Base-by-base conservation (phyloP, 2,113 vertebrate species). In the Tiliqua scincoides region DNA sequence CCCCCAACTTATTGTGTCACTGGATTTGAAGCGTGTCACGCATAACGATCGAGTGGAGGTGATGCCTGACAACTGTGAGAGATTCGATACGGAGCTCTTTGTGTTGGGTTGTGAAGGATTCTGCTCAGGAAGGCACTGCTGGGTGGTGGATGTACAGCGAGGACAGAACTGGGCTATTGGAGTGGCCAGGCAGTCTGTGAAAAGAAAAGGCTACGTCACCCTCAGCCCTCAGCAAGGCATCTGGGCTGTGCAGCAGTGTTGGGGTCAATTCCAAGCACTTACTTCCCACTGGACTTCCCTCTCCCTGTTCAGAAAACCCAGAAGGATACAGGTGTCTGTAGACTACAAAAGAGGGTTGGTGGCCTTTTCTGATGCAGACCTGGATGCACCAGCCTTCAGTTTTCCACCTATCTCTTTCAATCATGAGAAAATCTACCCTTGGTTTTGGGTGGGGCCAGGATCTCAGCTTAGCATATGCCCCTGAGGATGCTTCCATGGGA, bases 131-230 rank as follows among this genome's bases (percentile, higher is more conserved):
- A 95, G 90, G 67, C 96, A 95, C 87, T 84, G 67, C 90, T 97
- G 97, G 97, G 94, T 94, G 0, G 90, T 97, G 40, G 91, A 94
- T 1, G 90, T 97, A 67, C 94, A 93, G 32, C 72, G 52, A 0
- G 43, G 79, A 23, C 74, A 83, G 6, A 48, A 75, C 18, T 94
- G 91, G 87, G 76, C 20, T 1, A 32, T 86, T 37, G 88, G 91
- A 10, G 40, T 89, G 37, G 90, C 84, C 18, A 12, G 1, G 5
- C 83, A 79, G 40, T 78, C 25, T 3, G 86, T 83, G 65, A 48
- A 37, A 23, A 65, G 89, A 67, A 90, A 85, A 30, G 87, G 68
- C 0, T 14, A 27, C 11, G n/a, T 27, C 75, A 52, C 15, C 25
- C 74, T 81, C 65, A 74, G 72, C 25, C 23, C 88, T 8, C 21